Base-by-base conservation (phyloP, 2,113 vertebrate species). In the Lophochroa leadbeateri region DNA sequence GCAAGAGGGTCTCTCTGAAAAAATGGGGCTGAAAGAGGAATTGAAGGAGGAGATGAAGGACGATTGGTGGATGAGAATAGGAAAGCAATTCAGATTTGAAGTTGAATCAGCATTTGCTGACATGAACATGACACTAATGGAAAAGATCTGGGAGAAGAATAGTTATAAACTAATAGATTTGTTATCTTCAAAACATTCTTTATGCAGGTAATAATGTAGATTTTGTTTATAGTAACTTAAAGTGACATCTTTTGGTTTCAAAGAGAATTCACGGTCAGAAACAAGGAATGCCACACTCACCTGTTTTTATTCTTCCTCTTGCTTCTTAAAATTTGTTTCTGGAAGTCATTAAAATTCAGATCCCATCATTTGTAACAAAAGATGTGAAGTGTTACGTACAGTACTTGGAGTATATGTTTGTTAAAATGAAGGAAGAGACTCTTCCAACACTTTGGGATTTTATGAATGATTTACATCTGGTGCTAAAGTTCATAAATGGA, bases 391-490 rank as follows among this genome's bases (percentile, higher is more conserved):
- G 55, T 86, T 84, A 95, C 94, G 92, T 97, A 96, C 86, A 93
- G 97, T 95, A 81, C 75, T 92, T 76, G 94, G 95, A 97, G 97
- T 96, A 96, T 94, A 94, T 97, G 97, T 97, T 97, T 96, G 96
- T 95, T 95, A 96, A 96, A 97, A 96, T 92, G 95, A 97, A 97
- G 97, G 93, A 96, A 86, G 85, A 97, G 95, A 82, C 69, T 97
- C 96, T 98, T 96, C 97, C 94, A 96, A 94, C 96, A 96, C 97
- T 97, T 97, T 84, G 93, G 97, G 97, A 96, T 97, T 98, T 98
- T 97, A 97, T 97, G 98, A 98, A 98, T 98, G 98, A 98, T 98
- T 98, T 98, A 98, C 98, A 98, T 98, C 98, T 97, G 98, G 97
- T 96, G 97, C 97, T 98, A 97, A 98, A 98, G 98, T 98, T 98